These are phyloP conservation scores for Cacatua alba DNA, from an alignment of 2,113 vertebrate genomes.

Conservation along the genomic window DNA sequence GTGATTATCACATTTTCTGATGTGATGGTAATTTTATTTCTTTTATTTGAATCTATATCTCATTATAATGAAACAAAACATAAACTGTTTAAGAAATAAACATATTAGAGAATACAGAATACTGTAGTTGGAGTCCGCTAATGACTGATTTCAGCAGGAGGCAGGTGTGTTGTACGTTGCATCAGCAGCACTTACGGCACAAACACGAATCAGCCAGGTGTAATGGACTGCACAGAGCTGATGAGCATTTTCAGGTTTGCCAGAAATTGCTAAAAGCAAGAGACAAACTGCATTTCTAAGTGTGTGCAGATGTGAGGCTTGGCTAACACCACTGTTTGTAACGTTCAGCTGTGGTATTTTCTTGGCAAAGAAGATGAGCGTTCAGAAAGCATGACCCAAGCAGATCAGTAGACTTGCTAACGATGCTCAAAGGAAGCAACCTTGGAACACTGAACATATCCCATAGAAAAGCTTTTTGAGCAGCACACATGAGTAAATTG, in stretches of 20 bases:
- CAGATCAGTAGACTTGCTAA: constrained; percentile 46
- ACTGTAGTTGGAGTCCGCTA: not conserved
- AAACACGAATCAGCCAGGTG: not conserved
- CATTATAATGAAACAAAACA: not conserved
- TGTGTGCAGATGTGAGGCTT: constrained; percentile 73
- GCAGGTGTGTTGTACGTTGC: not conserved
- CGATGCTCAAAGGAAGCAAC: constrained; percentile 59
- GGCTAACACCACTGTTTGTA: constrained; percentile 52
- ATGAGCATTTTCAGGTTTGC: constrained; percentile 1
- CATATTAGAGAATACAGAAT: fast-evolving
- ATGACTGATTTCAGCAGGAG: not conserved
- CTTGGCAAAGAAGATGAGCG: constrained; percentile 62
- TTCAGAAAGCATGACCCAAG: constrained; percentile 41
- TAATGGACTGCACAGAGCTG: not conserved
- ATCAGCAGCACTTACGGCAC: not conserved
- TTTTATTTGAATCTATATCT: not conserved
- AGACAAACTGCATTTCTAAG: constrained; percentile 49
- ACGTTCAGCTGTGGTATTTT: constrained; percentile 60
- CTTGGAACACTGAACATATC: constrained; percentile 33
- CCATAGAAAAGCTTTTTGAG: constrained; percentile 49
- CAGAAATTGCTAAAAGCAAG: constrained; percentile 28
- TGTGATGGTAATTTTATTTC: not conserved
- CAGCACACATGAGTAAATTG: not conserved
- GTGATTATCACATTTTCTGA: not conserved
- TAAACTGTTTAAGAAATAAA: not conserved